These are phyloP conservation scores for Lucilia sericata DNA, from an alignment of 1,140 invertebrate species.

Conservation along the genomic window DNA sequence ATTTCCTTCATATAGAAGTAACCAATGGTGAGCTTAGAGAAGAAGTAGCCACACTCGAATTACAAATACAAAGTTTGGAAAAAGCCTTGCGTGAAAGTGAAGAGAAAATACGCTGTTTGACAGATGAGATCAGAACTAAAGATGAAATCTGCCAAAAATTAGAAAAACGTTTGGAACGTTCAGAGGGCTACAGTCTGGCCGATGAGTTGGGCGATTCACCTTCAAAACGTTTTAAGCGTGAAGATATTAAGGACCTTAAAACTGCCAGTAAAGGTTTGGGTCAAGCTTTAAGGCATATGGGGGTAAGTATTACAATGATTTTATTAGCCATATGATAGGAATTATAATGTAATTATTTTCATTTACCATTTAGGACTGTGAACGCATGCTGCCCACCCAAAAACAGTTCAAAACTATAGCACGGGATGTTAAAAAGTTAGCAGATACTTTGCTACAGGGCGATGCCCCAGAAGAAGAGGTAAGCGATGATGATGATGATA, in stretches of 20 bases:
- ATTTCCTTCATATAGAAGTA: constrained; percentile 71
- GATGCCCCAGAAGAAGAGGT: constrained; percentile 53
- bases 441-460: constrained; percentile 56
- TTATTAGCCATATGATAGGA: not conserved
- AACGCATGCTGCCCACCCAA: constrained; percentile 57
- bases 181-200: constrained; percentile 60
- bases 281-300: constrained; percentile 55
- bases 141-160: constrained; percentile 57
- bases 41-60: constrained; percentile 69
- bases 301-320: constrained; percentile 50
- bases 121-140: constrained; percentile 63
- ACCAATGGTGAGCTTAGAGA: constrained; percentile 73
- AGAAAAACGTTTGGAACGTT: constrained; percentile 55
- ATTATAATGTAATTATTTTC: not conserved
- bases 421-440: constrained; percentile 62
- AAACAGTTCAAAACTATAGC: constrained; percentile 61
- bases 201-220: constrained; percentile 62
- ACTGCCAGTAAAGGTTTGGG: constrained; percentile 57
- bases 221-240: constrained; percentile 57
- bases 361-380: constrained; percentile 51
- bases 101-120: constrained; percentile 56
- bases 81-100: constrained; percentile 50
- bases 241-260: constrained; percentile 54
- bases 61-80: constrained; percentile 57
- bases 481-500: constrained; percentile 50